Evolutionary conservation across 2,797 vertebrate genomes (phyloP).

Genomic region (Cephalopachus bancanus): DNA sequence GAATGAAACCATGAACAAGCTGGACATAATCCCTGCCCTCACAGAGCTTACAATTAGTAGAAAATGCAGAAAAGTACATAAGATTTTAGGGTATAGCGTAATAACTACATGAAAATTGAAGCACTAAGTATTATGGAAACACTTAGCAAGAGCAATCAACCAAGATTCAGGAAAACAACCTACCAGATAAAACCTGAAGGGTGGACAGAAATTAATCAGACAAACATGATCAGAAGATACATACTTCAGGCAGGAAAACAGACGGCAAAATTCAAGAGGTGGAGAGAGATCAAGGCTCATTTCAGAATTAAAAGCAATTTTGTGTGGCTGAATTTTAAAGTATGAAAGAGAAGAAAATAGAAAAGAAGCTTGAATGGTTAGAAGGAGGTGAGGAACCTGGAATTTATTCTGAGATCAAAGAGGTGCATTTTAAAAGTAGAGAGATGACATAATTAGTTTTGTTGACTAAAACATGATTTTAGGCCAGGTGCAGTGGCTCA

Average conservation of each 20-base stretch:
- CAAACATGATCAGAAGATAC: not conserved
- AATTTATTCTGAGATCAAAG: not conserved
- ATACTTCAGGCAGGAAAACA: not conserved
- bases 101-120: not conserved
- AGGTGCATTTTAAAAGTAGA: not conserved
- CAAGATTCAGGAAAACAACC: not conserved
- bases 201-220: not conserved
- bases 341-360: not conserved
- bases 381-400: not conserved
- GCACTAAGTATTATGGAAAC: not conserved
- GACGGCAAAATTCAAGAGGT: not conserved
- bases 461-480: not conserved
- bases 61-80: not conserved
- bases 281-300: not conserved
- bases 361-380: not conserved
- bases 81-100: not conserved
- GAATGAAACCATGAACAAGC: not conserved
- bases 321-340: not conserved
- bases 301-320: not conserved
- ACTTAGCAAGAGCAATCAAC: not conserved
- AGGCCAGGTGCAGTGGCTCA: no score
- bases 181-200: not conserved
- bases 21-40: not conserved
- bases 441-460: not conserved
- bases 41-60: not conserved